Evolutionary conservation across 1,140 invertebrate genomes (phyloP).

Genomic region (Bursaphelenchus mucronatus): DNA sequence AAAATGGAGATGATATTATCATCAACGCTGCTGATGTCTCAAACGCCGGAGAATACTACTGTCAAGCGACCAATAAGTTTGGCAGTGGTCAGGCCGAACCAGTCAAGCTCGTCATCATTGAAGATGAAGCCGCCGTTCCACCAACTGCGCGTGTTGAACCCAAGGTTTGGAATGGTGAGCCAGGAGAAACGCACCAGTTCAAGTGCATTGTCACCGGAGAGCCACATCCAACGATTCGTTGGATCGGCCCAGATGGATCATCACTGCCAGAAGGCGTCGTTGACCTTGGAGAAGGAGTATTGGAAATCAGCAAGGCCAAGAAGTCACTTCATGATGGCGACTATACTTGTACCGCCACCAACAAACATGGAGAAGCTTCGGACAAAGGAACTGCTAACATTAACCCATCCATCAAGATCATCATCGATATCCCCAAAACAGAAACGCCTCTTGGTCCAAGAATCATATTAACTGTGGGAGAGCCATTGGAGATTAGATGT

Average conservation of each 20-base stretch:
- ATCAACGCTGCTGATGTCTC: constrained; percentile 46
- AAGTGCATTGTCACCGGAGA: constrained; percentile 49
- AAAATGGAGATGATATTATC: constrained; percentile 54
- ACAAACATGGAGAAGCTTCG: constrained; percentile 55
- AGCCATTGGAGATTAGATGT: constrained; percentile 57
- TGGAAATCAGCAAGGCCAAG: constrained; percentile 54
- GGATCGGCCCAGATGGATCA: constrained; percentile 40
- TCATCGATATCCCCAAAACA: constrained; percentile 13
- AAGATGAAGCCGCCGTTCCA: constrained; percentile 57
- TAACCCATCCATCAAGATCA: constrained; percentile 40
- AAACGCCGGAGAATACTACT: constrained; percentile 52
- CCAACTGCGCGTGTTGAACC: constrained; percentile 59
- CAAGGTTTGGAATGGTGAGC: constrained; percentile 59
- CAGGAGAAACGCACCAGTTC: constrained; percentile 56
- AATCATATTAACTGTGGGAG: constrained; percentile 53
- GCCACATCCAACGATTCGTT: constrained; percentile 32
- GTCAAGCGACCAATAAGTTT: constrained; percentile 55
- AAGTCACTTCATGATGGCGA: constrained; percentile 43
- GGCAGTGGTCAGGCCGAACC: constrained; percentile 53
- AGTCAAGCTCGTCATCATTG: constrained; percentile 50
- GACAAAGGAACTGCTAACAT: constrained; percentile 52
- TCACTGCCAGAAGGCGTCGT: constrained; percentile 52
- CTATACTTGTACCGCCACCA: constrained; percentile 51
- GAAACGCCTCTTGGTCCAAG: constrained; percentile 38
- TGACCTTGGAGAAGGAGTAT: constrained; percentile 52